Conservation (phyloP, 2,113 vertebrate species). For the Aix galericulata region DNA sequence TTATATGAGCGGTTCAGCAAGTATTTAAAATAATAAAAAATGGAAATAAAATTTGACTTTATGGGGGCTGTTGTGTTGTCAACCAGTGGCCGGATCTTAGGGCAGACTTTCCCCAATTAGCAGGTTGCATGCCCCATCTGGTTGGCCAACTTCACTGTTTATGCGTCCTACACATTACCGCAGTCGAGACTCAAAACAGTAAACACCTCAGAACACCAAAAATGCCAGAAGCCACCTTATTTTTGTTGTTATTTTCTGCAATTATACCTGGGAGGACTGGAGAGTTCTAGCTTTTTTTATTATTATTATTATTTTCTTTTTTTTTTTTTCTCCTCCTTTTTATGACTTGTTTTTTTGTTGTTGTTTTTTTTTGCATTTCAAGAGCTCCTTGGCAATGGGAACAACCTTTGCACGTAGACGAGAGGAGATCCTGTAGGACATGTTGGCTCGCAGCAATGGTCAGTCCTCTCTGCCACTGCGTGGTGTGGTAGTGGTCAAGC, state of each 20-base stretch:
- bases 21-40: background rate
- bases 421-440: background rate
- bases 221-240: conserved; percentile 44
- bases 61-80: background rate
- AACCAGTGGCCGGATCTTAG: background rate
- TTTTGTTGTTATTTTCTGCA: conserved; percentile 55
- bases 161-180: background rate
- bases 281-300: background rate
- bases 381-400: background rate
- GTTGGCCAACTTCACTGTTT: background rate
- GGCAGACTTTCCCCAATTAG: conserved; percentile 31
- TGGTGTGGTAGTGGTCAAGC: background rate
- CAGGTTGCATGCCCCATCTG: background rate
- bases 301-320: background rate
- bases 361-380: background rate
- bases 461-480: background rate
- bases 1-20: background rate
- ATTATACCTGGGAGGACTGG: conserved; percentile 37
- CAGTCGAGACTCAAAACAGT: conserved; percentile 30
- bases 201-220: background rate
- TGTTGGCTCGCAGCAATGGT: fast-evolving
- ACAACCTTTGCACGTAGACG: background rate
- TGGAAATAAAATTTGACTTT: background rate
- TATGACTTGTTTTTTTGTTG: background rate
- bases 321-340: background rate